phyloP scores from a whole-genome alignment of 2,113 vertebrate genomes.

The Microcebus tavaratra region DNA sequence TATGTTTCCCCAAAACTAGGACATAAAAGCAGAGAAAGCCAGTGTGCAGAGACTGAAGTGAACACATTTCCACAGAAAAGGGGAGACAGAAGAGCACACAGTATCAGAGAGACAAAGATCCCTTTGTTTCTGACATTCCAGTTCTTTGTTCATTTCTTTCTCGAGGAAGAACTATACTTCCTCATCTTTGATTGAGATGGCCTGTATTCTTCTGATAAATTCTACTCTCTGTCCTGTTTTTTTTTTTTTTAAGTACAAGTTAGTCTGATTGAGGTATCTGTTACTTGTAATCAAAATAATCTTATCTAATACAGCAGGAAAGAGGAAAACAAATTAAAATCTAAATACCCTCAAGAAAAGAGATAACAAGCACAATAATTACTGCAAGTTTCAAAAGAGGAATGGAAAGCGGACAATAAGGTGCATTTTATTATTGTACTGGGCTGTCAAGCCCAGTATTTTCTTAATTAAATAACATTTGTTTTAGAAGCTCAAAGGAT shows the following conservation, averaged over 20 bases:
- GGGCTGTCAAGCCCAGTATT: background rate
- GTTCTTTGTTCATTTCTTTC: background rate
- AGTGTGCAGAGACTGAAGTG: background rate
- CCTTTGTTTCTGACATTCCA: background rate
- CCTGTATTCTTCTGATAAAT: background rate
- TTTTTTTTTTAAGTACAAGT: background rate
- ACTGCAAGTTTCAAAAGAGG: conserved; percentile 1
- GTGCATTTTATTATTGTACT: conserved; percentile 1
- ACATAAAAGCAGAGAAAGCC: background rate
- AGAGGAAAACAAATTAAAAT: conserved; percentile 37
- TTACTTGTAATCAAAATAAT: background rate
- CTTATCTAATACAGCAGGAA: background rate
- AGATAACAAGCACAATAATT: conserved; percentile 55
- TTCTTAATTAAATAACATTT: conserved; percentile 40
- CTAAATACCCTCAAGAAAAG: conserved; percentile 33
- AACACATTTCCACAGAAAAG: background rate
- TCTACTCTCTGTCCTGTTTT: background rate
- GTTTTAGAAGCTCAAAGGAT: conserved; percentile 58
- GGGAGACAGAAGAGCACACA: fast-evolving
- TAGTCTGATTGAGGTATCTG: background rate
- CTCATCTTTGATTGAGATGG: background rate
- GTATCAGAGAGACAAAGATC: too few species aligned
- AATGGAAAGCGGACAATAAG: background rate
- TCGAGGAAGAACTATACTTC: background rate
- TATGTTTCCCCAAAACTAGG: background rate